phyloP scores from a whole-genome alignment of 2,113 vertebrate species.

The Sceloporus undulatus region DNA sequence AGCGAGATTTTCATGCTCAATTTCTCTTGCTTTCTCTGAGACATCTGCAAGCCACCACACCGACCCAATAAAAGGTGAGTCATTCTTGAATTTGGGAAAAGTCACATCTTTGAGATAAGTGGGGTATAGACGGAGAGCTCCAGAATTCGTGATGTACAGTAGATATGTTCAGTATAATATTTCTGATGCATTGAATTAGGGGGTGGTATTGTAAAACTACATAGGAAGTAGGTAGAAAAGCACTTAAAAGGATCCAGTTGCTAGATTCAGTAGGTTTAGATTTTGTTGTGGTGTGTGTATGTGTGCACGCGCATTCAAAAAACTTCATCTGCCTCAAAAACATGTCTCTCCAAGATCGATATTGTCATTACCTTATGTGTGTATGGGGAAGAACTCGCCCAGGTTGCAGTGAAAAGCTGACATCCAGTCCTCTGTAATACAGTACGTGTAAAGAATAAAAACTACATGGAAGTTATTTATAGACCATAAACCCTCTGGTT shows the following conservation, averaged over 20 bases:
- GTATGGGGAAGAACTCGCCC: conserved; percentile 76
- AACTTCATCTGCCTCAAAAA: conserved; percentile 74
- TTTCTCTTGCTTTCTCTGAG: conserved; percentile 46
- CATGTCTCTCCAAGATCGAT: conserved; percentile 77
- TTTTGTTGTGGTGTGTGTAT: background rate
- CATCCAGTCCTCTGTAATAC: conserved; percentile 78
- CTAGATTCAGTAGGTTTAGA: conserved; percentile 68
- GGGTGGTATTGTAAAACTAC: conserved; percentile 43
- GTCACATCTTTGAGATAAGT: background rate
- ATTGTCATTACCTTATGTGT: conserved; percentile 78
- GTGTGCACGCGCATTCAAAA: background rate
- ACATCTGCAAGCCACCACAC: background rate
- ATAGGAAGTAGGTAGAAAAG: conserved; percentile 37
- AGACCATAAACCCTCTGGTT: conserved; percentile 77
- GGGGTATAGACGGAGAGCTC: background rate
- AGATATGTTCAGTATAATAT: background rate
- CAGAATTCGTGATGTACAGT: background rate
- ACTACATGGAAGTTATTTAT: conserved; percentile 80
- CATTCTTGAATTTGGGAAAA: conserved; percentile 30
- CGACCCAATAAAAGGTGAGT: background rate
- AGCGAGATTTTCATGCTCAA: conserved; percentile 29
- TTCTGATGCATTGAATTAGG: conserved; percentile 46
- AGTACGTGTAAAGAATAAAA: conserved; percentile 80
- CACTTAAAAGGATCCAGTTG: conserved; percentile 65
- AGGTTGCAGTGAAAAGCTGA: conserved; percentile 79